Conservation (phyloP, 2,797 vertebrate species). For the Botia kubotai region DNA sequence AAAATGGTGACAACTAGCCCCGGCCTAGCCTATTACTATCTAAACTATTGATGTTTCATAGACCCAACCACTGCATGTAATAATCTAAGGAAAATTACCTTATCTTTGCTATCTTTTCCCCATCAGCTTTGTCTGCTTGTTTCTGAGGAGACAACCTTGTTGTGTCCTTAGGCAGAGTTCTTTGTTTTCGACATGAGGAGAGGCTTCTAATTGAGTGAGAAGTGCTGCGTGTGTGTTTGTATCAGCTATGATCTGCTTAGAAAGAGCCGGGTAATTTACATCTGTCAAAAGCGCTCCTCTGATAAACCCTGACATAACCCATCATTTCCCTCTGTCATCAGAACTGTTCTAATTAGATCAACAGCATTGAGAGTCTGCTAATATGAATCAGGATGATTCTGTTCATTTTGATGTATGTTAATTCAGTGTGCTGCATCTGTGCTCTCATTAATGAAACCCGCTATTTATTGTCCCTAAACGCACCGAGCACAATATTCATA, state of each 20-base stretch:
- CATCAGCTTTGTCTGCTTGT: slow-evolving; percentile 12
- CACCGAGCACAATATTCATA: slow-evolving; percentile 63
- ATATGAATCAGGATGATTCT: slow-evolving; percentile 65
- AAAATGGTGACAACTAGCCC: not conserved
- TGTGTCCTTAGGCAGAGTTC: slow-evolving; percentile 13
- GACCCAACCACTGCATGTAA: not conserved
- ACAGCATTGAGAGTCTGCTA: slow-evolving; percentile 58
- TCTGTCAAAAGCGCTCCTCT: slow-evolving; percentile 53
- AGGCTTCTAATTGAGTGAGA: slow-evolving; percentile 39
- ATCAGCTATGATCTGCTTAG: slow-evolving; percentile 21
- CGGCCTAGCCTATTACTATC: not conserved
- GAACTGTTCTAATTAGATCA: slow-evolving; percentile 56
- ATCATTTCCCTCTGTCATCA: slow-evolving; percentile 54
- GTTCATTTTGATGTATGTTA: slow-evolving; percentile 62
- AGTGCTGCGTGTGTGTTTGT: slow-evolving; percentile 40
- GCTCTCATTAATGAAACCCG: slow-evolving; percentile 60
- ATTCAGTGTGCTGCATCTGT: slow-evolving; percentile 46
- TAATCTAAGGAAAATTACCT: not conserved
- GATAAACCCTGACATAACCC: slow-evolving; percentile 52
- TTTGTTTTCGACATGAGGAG: slow-evolving; percentile 27
- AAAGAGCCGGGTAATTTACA: slow-evolving; percentile 54
- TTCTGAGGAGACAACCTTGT: slow-evolving; percentile 30
- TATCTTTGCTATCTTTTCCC: not conserved
- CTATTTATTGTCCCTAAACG: slow-evolving; percentile 42
- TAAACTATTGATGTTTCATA: not conserved